Evolutionary conservation across 2,797 vertebrate species (phyloP), one percentile per base, ranked within the genome.

Genomic region (Sternotherus odoratus): DNA sequence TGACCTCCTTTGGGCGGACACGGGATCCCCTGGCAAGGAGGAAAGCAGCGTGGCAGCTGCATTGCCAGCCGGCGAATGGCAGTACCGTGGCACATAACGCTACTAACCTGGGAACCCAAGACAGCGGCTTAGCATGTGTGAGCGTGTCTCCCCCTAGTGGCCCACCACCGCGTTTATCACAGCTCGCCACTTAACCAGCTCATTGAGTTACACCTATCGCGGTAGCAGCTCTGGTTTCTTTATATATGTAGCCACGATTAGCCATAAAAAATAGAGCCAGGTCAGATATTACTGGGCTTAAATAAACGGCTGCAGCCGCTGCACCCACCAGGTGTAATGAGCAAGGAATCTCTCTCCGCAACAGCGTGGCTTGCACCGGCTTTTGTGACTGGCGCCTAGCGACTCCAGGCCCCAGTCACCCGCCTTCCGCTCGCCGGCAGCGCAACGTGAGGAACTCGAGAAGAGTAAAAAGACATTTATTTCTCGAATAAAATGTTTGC

Each of bases 401-500:
- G 23, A 43, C 36, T 26, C 23, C 36, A 11, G 6, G 36, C 23
- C 69, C 43, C 39, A 8, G 39, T 15, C 36, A 11, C 7, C 36
- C 12, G 21, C 21, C 69, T 43, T 21, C 60, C 17, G 60, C 60
- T 66, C 10, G 21, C 21, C 2, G 4, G 8, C 4, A 12, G 5
- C 12, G 69, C 39, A 24, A 46, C 1, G 21, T 6, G 39, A 39
- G 39, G 36, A 46, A 0, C 48, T 19, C 5, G 16, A 78, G 86
- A 84, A 75, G 66, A 56, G 54, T 36, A 84, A 89, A 86, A 82
- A 82, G 5, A 26, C 54, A 26, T 93, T 95, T 95, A 95, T 91
- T 95, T 82, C 80, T 86, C 86, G 43, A 33, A 69, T 66, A 89
- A 87, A 48, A 57, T 57, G 24, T 8, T 36, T 66, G 3, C 7